These are phyloP conservation scores for Sphenodon punctatus DNA, from an alignment of 2,797 vertebrate genomes.

Conservation along the genomic window DNA sequence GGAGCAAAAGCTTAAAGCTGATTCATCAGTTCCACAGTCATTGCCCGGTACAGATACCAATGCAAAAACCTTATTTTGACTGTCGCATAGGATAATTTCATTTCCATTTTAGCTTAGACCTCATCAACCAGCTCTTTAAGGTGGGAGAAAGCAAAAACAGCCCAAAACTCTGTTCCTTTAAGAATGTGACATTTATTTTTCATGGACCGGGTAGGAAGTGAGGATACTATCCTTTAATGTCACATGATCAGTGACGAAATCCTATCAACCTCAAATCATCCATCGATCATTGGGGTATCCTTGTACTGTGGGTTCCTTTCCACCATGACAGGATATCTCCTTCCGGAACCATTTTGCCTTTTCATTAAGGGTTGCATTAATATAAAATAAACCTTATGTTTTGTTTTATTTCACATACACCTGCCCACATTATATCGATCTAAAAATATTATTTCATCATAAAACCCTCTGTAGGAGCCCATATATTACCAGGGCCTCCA, in stretches of 20 bases:
- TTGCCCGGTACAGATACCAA: fast-evolving
- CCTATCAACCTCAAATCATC: not conserved
- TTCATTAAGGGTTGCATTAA: not conserved
- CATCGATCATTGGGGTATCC: not conserved
- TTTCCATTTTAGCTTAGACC: not conserved
- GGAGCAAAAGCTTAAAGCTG: not conserved
- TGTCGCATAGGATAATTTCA: not conserved
- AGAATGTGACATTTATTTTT: not conserved
- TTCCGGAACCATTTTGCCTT: not conserved
- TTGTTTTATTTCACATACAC: not conserved
- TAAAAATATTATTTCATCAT: no score
- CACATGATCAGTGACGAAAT: not conserved
- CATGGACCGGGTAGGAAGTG: not conserved
- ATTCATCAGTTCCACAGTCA: fast-evolving
- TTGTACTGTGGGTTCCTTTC: no score
- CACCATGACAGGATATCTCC: not conserved
- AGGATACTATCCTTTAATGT: not conserved
- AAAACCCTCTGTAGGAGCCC: no score
- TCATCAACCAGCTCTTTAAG: no score
- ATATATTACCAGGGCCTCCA: no score
- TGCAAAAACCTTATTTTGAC: not conserved
- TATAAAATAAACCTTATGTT: not conserved
- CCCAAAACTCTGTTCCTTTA: not conserved
- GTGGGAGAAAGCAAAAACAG: not conserved
- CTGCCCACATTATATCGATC: no score